These are phyloP conservation scores for Mesaphorura yosii DNA, from an alignment of 1,140 invertebrate species.

Conservation along the genomic window DNA sequence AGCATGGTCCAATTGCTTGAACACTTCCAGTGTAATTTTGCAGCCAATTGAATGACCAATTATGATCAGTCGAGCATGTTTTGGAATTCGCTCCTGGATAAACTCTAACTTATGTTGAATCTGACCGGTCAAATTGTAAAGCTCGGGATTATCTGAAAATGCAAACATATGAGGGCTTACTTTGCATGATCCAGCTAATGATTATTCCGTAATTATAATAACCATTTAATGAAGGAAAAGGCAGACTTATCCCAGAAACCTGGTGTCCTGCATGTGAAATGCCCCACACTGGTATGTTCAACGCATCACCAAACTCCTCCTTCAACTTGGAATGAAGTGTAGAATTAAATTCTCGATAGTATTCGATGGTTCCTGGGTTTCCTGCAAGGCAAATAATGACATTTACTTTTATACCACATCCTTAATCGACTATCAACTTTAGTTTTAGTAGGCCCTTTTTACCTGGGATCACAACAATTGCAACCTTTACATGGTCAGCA, in stretches of 20 bases:
- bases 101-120: conserved; percentile 68
- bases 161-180: neutral
- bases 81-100: conserved; percentile 56
- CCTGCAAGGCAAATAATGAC: conserved; percentile 44
- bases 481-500: too few species aligned
- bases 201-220: conserved; percentile 9
- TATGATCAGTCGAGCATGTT: conserved; percentile 53
- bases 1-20: conserved; percentile 37
- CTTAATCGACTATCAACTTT: too few species aligned
- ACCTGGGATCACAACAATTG: too few species aligned
- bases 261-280: conserved; percentile 54
- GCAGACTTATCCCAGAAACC: conserved; percentile 29
- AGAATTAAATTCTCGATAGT: conserved; percentile 58
- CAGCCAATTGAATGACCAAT: conserved; percentile 75
- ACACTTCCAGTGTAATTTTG: conserved; percentile 62
- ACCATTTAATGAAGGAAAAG: conserved; percentile 31
- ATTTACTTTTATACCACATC: too few species aligned
- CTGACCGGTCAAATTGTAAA: conserved; percentile 60
- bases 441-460: too few species aligned
- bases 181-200: neutral
- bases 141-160: conserved; percentile 39
- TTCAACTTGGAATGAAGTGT: conserved; percentile 43
- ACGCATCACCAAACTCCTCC: conserved; percentile 31
- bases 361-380: conserved; percentile 58
- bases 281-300: conserved; percentile 58